Evolutionary conservation across 1,140 invertebrate genomes (phyloP), one percentile per base, ranked within the genome.

Genomic region (Platorchestia sp.): DNA sequence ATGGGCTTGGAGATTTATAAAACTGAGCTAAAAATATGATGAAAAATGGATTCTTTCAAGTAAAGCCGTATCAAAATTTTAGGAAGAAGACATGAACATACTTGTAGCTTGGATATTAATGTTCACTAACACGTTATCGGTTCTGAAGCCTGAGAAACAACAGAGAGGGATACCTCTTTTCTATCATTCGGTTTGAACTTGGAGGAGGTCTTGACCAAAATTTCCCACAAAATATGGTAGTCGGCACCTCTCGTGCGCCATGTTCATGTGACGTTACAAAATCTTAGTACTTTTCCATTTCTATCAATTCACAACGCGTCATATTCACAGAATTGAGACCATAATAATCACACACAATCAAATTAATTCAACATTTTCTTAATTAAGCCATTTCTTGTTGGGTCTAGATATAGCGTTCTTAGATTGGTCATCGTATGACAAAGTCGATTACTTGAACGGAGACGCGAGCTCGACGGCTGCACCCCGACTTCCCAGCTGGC

Each of bases 221-320:
- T 45, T 93, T 45, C 44, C 91, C 45, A 44, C 91, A 93, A 45
- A 93, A 93, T 93, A 45, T 42, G 40, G 91, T 93, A 93, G 44
- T 93, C 45, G 91, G 91, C 91, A 93, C 45, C 91, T 93, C n/a
- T 45, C 27, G 59, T 75, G 27, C 27, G 1, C 1, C 59, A 3
- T 36, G 59, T 75, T 75, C 59, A 75, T 75, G 59, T 75, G 59
- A 75, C 36, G 10, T 75, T 75, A 10, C 10, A 10, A 75, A 10
- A 36, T 27, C 36, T 22, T 75, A 75, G 59, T 75, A 75, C 27
- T 19, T 75, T 19, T 75, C 59, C 14, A 75, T 75, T 75, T 36
- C 27, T 75, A 75, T 19, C 59, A 75, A 75, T 1, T 36, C 27
- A 22, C 14, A 75, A 3, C 36, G 7, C 1, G 36, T 10, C 14